phyloP scores from a whole-genome alignment of 2,888 invertebrate genomes.

The Tachina lurida region DNA sequence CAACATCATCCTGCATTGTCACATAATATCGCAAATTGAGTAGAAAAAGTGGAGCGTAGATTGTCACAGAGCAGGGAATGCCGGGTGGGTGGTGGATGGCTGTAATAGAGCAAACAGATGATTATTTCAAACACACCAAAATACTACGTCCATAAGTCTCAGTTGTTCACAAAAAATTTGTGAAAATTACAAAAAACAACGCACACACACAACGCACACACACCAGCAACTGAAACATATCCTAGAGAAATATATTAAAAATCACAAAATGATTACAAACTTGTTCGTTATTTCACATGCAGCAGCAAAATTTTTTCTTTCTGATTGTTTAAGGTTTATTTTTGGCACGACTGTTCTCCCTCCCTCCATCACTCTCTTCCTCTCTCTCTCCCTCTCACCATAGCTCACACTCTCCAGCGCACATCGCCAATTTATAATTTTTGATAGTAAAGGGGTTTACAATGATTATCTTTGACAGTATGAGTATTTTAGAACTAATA shows the following conservation, averaged over 20 bases:
- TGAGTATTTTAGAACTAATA: conserved; percentile 65
- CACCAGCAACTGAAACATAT: conserved; percentile 3
- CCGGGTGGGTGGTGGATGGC: not conserved
- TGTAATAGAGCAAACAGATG: conserved; percentile 1
- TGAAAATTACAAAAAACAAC: conserved; percentile 57
- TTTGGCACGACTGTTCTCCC: conserved; percentile 37
- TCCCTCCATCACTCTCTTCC: not conserved
- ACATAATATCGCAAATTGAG: conserved; percentile 55
- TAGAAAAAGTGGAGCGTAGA: conserved; percentile 31
- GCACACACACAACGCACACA: not conserved
- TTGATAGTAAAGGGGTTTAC: conserved; percentile 21
- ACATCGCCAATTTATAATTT: not conserved
- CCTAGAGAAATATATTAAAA: conserved; percentile 65
- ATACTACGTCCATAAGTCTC: conserved; percentile 45
- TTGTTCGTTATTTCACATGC: conserved; percentile 51
- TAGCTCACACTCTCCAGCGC: not conserved
- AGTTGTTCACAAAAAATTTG: conserved; percentile 63
- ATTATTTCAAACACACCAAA: not conserved
- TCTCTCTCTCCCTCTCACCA: not conserved
- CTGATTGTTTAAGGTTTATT: conserved; percentile 37
- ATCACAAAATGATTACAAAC: conserved; percentile 65
- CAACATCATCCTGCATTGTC: conserved; percentile 60
- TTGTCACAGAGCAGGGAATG: not conserved
- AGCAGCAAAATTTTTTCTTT: conserved; percentile 31
- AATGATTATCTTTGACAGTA: conserved; percentile 59